Evolutionary conservation across 2,888 invertebrate species (phyloP).

Genomic region (Zhuqinia jingwanae): DNA sequence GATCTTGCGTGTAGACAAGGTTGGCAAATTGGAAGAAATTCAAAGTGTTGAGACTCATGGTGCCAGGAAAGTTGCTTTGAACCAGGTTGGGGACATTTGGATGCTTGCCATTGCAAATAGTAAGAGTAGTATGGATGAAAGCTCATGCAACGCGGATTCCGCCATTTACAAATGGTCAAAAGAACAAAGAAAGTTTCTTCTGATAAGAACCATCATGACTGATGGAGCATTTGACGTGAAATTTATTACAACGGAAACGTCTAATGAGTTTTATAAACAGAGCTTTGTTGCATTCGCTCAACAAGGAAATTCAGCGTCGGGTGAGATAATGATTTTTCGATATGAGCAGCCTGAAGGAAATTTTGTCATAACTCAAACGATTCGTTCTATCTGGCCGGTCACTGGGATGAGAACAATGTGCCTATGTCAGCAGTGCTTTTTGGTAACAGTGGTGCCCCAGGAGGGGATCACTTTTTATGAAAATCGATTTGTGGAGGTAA

Average conservation of each 20-base stretch:
- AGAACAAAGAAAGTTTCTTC: constrained; percentile 49
- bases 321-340: constrained; percentile 70
- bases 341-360: constrained; percentile 63
- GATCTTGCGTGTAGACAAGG: constrained; percentile 54
- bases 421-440: constrained; percentile 62
- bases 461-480: constrained; percentile 75
- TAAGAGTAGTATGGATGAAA: constrained; percentile 50
- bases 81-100: constrained; percentile 47
- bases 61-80: constrained; percentile 64
- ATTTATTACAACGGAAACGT: constrained; percentile 50
- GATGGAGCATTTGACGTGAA: constrained; percentile 71
- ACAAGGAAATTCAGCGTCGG: constrained; percentile 64
- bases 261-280: constrained; percentile 43
- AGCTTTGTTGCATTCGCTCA: constrained; percentile 75
- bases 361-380: constrained; percentile 67
- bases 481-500: constrained; percentile 75
- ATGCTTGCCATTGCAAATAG: constrained; percentile 74
- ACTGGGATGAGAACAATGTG: constrained; percentile 49
- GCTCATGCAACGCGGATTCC: constrained; percentile 63
- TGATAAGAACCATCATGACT: constrained; percentile 70
- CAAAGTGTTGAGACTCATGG: constrained; percentile 70
- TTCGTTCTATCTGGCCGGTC: constrained; percentile 66
- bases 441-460: constrained; percentile 64
- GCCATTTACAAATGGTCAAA: constrained; percentile 74
- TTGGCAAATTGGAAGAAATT: constrained; percentile 36